These are phyloP conservation scores for Bombus superbus DNA, from an alignment of 1,140 invertebrate genomes.

Conservation along the genomic window DNA sequence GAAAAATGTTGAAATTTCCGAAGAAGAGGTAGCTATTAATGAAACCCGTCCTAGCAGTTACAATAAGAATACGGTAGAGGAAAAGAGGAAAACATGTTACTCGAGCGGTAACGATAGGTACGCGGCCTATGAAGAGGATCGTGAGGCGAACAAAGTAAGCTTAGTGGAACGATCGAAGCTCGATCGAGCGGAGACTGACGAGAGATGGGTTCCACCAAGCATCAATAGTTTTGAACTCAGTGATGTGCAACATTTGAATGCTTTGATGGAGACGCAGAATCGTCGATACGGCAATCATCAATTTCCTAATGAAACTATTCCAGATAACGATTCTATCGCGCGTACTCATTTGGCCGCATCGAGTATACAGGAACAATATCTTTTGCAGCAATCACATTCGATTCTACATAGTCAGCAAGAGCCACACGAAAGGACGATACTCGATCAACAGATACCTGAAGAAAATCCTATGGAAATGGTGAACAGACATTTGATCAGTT, in stretches of 20 bases:
- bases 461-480: constrained; percentile 77
- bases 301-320: constrained; percentile 72
- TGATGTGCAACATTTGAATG: constrained; percentile 77
- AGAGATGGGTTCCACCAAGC: constrained; percentile 87
- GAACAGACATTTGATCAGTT: constrained; percentile 77
- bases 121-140: constrained; percentile 73
- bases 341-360: constrained; percentile 73
- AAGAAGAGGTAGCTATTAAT: constrained; percentile 41
- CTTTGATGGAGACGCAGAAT: constrained; percentile 79
- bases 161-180: constrained; percentile 80
- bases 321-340: constrained; percentile 23
- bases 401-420: constrained; percentile 69
- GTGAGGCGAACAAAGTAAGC: constrained; percentile 75
- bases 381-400: constrained; percentile 70
- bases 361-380: constrained; percentile 77
- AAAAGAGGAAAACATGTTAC: constrained; percentile 77
- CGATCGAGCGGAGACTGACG: constrained; percentile 84
- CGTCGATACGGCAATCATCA: constrained; percentile 76
- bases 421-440: constrained; percentile 56
- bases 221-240: constrained; percentile 79
- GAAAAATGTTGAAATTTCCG: constrained; percentile 22
- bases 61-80: constrained; percentile 66
- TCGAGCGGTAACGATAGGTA: constrained; percentile 72
- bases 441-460: constrained; percentile 37
- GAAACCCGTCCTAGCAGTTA: constrained; percentile 34